Evolutionary conservation across 2,113 vertebrate species (phyloP).

Genomic region (Pelobates fuscus): DNA sequence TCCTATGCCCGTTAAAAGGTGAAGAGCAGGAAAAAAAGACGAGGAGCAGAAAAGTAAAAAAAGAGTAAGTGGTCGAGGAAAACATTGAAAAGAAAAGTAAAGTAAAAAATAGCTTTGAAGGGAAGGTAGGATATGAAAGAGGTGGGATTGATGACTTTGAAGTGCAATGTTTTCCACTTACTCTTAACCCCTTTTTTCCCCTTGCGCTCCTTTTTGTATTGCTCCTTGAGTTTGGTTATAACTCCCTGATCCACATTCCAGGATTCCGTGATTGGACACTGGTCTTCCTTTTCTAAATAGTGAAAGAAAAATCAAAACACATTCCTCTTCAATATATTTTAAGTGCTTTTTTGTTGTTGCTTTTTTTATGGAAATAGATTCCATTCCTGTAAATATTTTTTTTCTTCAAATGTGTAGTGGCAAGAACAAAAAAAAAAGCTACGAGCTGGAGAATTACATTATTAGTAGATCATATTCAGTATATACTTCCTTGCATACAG

Average conservation of each 20-base stretch:
- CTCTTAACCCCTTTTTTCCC: conserved; percentile 99
- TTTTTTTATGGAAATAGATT: no score
- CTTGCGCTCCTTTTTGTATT: conserved; percentile 99
- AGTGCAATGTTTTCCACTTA: conserved; percentile 88
- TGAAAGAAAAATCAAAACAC: conserved; percentile 84
- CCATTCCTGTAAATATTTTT: no score
- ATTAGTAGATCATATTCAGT: no score
- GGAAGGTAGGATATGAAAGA: conserved; percentile 69
- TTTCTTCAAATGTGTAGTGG: no score
- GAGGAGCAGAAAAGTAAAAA: conserved; percentile 72
- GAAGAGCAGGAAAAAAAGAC: conserved; percentile 69
- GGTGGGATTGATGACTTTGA: conserved; percentile 69
- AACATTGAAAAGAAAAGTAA: conserved; percentile 73
- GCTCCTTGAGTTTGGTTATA: conserved; percentile 99
- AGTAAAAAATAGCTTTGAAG: conserved; percentile 48
- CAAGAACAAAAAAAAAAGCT: no score
- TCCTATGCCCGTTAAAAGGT: conserved; percentile 72
- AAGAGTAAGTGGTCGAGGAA: conserved; percentile 79
- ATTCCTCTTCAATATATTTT: conserved; percentile 73
- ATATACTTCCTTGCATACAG: no score
- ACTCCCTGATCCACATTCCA: conserved; percentile 99
- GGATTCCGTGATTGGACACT: conserved; percentile 91
- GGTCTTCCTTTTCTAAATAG: conserved; percentile 98
- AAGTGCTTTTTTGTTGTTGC: no score
- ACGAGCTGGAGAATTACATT: no score